These are phyloP conservation scores for Strigamia maritima DNA, from an alignment of 2,888 invertebrate species.

Conservation along the genomic window DNA sequence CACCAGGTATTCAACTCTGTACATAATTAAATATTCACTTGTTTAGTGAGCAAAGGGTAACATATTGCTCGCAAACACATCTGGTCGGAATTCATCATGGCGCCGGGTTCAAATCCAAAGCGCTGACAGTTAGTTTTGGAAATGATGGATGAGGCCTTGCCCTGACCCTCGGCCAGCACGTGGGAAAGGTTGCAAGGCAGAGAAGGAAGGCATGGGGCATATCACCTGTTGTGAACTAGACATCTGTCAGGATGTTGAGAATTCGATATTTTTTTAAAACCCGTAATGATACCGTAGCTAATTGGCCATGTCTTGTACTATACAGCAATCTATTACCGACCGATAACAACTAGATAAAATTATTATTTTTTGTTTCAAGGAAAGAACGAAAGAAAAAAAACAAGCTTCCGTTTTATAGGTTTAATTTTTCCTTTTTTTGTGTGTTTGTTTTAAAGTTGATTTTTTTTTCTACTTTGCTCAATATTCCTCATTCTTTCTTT, in stretches of 20 bases:
- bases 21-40: neutral
- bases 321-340: slow-evolving; percentile 6
- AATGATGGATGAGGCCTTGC: slow-evolving; percentile 26
- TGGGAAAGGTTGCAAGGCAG: slow-evolving; percentile 23
- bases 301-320: slow-evolving; percentile 16
- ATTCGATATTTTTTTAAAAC: neutral
- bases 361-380: too few species aligned
- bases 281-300: slow-evolving; percentile 7
- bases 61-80: neutral
- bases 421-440: too few species aligned
- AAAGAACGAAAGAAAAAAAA: too few species aligned
- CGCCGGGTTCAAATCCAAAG: neutral
- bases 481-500: neutral
- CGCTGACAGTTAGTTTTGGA: slow-evolving; percentile 27
- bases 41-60: neutral
- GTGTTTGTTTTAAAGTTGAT: neutral
- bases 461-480: neutral
- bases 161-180: slow-evolving; percentile 13
- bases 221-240: slow-evolving; percentile 27
- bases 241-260: slow-evolving; percentile 21
- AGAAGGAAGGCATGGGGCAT: slow-evolving; percentile 19
- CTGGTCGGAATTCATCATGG: slow-evolving; percentile 7
- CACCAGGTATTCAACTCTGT: neutral
- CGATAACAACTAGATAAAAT: neutral
- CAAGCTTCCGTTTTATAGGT: neutral